A percentile compares a stretch with the other conserved stretches of the same genome.
phyloP scores from a whole-genome alignment of 1,140 invertebrate species.

The Drosophila watanabei region DNA sequence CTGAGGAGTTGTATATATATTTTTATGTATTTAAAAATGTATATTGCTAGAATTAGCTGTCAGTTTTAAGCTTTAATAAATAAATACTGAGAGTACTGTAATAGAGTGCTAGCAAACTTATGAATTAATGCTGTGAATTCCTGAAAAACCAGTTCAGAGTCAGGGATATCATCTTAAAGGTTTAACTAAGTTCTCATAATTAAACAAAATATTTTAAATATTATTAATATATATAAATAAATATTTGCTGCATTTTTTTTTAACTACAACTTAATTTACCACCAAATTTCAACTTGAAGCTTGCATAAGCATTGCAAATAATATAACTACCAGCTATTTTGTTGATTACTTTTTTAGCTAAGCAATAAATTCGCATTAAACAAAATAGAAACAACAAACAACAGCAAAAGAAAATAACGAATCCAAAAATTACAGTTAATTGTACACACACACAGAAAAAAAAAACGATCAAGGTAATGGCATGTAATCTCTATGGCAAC shows the following conservation, averaged over 20 bases:
- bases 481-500: conserved; percentile 55
- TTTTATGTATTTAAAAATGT: not conserved
- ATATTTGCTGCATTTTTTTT: no score
- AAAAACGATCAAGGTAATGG: conserved; percentile 74
- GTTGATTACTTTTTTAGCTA: conserved; percentile 1
- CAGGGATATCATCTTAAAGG: not conserved
- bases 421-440: conserved; percentile 67
- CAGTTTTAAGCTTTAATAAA: not conserved
- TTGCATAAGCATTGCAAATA: conserved; percentile 5
- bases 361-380: conserved; percentile 19
- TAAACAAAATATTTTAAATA: not conserved
- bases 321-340: conserved; percentile 9
- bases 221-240: no score
- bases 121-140: not conserved
- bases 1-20: not conserved
- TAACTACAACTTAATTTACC: not conserved
- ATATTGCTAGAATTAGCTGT: not conserved
- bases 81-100: not conserved
- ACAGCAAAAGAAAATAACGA: conserved; percentile 35
- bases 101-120: not conserved
- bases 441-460: conserved; percentile 55
- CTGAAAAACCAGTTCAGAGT: not conserved
- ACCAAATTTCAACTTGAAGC: not conserved
- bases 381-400: conserved; percentile 31
- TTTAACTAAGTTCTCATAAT: not conserved